Evolutionary conservation across 1,140 invertebrate species (phyloP).

Genomic region (Microplitis demolitor): DNA sequence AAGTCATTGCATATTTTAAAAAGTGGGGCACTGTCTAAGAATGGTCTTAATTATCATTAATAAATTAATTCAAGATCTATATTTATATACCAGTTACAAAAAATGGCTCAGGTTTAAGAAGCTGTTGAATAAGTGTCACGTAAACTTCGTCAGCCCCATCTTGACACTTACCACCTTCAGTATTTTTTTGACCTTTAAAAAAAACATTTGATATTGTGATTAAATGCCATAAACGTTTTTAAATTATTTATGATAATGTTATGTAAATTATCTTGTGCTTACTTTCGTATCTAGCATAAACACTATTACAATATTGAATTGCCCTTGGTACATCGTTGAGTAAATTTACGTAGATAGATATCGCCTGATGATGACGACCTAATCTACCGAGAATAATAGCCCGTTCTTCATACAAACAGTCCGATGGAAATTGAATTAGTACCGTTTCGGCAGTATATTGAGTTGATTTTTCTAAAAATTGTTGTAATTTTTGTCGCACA

Average conservation of each 20-base stretch:
- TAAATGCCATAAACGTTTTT: background rate
- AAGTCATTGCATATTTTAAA: no score
- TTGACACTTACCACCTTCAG: slow-evolving; percentile 50
- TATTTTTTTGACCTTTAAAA: slow-evolving; percentile 40
- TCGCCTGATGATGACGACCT: slow-evolving; percentile 85
- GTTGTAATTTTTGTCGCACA: slow-evolving; percentile 76
- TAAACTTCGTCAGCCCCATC: slow-evolving; percentile 69
- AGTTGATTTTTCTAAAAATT: slow-evolving; percentile 83
- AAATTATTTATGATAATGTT: background rate
- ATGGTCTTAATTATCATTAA: background rate
- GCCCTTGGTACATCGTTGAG: slow-evolving; percentile 82
- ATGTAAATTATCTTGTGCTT: slow-evolving; percentile 27
- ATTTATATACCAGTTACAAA: slow-evolving; percentile 50
- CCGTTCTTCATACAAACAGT: slow-evolving; percentile 89
- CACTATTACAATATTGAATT: slow-evolving; percentile 82
- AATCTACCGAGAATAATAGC: slow-evolving; percentile 90
- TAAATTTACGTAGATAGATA: slow-evolving; percentile 88
- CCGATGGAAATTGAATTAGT: slow-evolving; percentile 83
- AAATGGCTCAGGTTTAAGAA: slow-evolving; percentile 66
- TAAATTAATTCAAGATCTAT: background rate
- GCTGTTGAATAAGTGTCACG: slow-evolving; percentile 68
- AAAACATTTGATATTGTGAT: slow-evolving; percentile 7
- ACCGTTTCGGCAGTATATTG: slow-evolving; percentile 88
- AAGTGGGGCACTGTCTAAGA: no score
- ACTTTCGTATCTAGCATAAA: slow-evolving; percentile 60